These are phyloP conservation scores for Cyprinodon brontotheroides DNA, from an alignment of 2,113 vertebrate species.

Conservation along the genomic window DNA sequence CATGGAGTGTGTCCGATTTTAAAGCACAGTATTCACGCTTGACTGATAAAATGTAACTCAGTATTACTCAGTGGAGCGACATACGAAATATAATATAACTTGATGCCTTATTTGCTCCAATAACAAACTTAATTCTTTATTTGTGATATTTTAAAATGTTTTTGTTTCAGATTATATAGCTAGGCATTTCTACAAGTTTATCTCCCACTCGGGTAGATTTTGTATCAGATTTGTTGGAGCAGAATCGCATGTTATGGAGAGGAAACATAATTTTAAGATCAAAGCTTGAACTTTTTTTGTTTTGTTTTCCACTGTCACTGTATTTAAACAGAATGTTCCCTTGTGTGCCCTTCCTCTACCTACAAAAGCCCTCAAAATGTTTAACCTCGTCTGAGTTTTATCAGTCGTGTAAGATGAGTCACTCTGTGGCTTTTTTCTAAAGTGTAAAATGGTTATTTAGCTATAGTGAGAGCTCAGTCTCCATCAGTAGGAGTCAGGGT, in stretches of 20 bases:
- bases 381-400: neutral
- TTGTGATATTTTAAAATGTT: neutral
- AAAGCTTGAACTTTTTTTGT: too few species aligned
- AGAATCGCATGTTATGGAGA: neutral
- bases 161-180: too few species aligned
- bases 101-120: neutral
- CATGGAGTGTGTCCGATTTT: neutral
- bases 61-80: neutral
- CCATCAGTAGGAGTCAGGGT: neutral
- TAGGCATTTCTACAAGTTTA: neutral
- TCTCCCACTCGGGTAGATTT: neutral
- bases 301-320: too few species aligned
- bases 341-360: neutral
- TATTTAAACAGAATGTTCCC: neutral
- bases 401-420: too few species aligned
- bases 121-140: neutral
- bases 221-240: neutral
- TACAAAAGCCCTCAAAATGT: neutral
- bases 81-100: neutral
- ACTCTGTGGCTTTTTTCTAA: neutral
- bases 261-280: neutral
- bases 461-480: neutral
- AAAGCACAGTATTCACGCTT: neutral
- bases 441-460: conserved; percentile 2
- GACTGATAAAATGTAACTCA: neutral